A percentile compares a stretch with the other conserved stretches of the same genome.
Conservation (phyloP, 2,888 invertebrate genomes). For the Amphimallon solstitiale region DNA sequence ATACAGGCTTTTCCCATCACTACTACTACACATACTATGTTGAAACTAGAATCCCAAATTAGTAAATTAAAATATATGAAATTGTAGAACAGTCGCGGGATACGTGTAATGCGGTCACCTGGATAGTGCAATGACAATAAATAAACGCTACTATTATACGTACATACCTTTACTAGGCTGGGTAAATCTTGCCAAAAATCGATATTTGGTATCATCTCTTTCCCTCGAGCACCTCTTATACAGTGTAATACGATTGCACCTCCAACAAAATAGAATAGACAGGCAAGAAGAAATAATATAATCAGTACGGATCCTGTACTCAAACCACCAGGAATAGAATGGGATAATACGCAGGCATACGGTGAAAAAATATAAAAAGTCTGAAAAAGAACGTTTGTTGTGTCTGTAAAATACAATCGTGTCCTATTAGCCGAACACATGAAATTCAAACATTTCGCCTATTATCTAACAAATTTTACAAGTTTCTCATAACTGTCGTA, state of each 20-base stretch:
- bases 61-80: no score
- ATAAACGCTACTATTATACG: no score
- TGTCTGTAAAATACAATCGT: neutral
- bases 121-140: no score
- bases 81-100: no score
- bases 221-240: conserved; percentile 76
- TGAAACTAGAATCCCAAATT: no score
- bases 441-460: no score
- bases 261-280: conserved; percentile 71
- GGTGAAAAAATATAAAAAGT: conserved; percentile 60
- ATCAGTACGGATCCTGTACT: conserved; percentile 74
- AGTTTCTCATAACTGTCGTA: no score
- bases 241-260: conserved; percentile 74
- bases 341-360: conserved; percentile 63
- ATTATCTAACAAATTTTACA: no score
- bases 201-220: conserved; percentile 79
- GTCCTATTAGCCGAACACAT: no score
- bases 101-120: no score
- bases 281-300: conserved; percentile 70
- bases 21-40: no score
- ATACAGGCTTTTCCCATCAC: no score
- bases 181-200: conserved; percentile 79
- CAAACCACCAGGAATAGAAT: conserved; percentile 60
- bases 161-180: conserved; percentile 72
- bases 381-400: conserved; percentile 29